A percentile compares a stretch with the other conserved stretches of the same genome.
These are phyloP conservation scores for Bubo bubo DNA, from an alignment of 2,113 vertebrate species.

Conservation along the genomic window DNA sequence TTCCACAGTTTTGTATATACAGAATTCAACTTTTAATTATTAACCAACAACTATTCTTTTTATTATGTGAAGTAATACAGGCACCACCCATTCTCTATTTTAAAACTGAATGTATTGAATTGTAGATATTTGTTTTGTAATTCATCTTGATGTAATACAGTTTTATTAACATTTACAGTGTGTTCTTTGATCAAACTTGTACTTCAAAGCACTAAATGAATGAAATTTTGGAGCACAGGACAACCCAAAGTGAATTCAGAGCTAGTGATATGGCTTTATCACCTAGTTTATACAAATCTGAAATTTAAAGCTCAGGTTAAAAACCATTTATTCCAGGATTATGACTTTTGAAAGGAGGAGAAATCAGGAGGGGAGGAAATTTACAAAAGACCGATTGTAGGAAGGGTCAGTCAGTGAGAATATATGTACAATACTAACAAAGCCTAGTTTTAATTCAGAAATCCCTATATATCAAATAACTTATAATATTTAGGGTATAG, in stretches of 20 bases:
- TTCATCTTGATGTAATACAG: neutral
- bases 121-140: neutral
- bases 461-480: neutral
- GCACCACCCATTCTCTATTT: neutral
- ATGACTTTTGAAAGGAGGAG: neutral
- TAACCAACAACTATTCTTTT: neutral
- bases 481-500: neutral
- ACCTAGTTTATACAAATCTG: neutral
- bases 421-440: neutral
- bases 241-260: neutral
- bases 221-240: neutral
- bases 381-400: neutral
- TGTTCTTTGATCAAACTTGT: neutral
- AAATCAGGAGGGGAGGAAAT: neutral
- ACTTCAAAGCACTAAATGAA: neutral
- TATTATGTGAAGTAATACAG: neutral
- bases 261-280: neutral
- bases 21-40: neutral
- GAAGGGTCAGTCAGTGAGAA: neutral
- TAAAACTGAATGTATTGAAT: neutral
- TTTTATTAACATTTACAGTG: neutral
- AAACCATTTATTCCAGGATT: neutral
- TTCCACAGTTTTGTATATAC: neutral
- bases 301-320: neutral
- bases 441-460: neutral